Base-by-base conservation (phyloP, 2,797 vertebrate genomes). In the Pogoniulus pusillus region DNA sequence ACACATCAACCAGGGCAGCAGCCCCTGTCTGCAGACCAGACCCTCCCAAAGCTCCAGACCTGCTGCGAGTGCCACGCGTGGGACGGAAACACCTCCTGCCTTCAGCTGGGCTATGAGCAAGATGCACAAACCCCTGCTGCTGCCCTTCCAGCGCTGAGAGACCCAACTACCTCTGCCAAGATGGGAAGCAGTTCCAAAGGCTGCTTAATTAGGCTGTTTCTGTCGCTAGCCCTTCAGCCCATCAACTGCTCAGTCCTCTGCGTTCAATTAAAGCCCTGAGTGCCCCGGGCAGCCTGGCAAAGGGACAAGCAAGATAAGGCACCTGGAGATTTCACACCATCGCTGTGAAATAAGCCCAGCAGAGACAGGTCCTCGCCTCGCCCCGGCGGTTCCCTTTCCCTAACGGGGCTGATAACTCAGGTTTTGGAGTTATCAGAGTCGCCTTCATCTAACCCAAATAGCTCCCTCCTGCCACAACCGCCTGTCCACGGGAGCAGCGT, bases 281-380 rank as follows among this genome's bases (percentile, higher is more conserved):
- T 35, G 34, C 66, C 55, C 78, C 4, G 7, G 51, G 7, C 71
- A 1, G 19, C 79, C 88, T 95, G 93, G 93, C 94, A 92, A 16
- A 75, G 84, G 70, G 60, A 95, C 94, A 93, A 87, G 73, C 76
- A 53, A 93, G 91, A 94, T 93, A 93, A 92, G 68, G 71, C 76
- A 78, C 85, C 74, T 58, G 53, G 70, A 85, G 39, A 39, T 83
- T 41, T 51, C 70, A 63, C 89, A 69, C 85, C 19, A 29, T 7
- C 35, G 5, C 78, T 64, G 94, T 87, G 74, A 87, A 92, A 43
- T 37, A 89, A 95, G 51, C 81, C 93, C 82, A 64, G 84, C 62
- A 41, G 70, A 87, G 85, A 91, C 16, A 47, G 60, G 74, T 79
- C 64, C 77, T 54, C 7, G 6, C 53, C 76, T 82, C 22, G 2